phyloP scores from a whole-genome alignment of 2,888 invertebrate species.

The Fragum fragum region DNA sequence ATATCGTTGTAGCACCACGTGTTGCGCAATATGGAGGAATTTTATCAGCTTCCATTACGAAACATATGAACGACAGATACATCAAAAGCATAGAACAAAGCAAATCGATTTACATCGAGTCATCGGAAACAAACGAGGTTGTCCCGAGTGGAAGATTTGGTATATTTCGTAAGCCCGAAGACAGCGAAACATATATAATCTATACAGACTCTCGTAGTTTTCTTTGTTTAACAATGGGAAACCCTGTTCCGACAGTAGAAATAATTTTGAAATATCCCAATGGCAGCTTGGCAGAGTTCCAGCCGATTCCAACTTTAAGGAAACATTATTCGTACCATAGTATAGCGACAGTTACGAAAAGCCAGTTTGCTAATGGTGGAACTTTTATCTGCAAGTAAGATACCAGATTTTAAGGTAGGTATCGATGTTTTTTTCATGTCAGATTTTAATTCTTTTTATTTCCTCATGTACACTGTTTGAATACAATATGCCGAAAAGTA shows the following conservation, averaged over 20 bases:
- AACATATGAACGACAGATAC: neutral
- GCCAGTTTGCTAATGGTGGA: slow-evolving; percentile 6
- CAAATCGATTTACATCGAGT: neutral
- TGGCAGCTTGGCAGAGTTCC: neutral
- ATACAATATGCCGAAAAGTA: no score
- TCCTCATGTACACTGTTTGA: no score
- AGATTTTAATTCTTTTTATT: no score
- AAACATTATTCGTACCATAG: neutral
- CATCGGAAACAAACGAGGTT: slow-evolving; percentile 13
- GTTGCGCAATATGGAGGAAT: slow-evolving; percentile 4
- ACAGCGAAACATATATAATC: neutral
- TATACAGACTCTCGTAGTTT: neutral
- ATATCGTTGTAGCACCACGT: neutral
- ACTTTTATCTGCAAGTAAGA: slow-evolving; percentile 15
- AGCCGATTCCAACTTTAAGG: neutral
- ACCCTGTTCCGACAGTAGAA: neutral
- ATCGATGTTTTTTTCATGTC: no score
- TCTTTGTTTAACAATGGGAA: slow-evolving; percentile 6
- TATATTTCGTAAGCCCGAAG: neutral
- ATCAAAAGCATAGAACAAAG: neutral
- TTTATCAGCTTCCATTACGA: neutral
- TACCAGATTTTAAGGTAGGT: no score
- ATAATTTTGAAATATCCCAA: neutral
- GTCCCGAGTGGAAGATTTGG: slow-evolving; percentile 2
- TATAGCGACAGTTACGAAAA: neutral